Percentiles rank a stretch among this genome's conserved stretches.
Evolutionary conservation across 2,797 vertebrate genomes (phyloP).

Genomic region (Tolypeutes matacus): DNA sequence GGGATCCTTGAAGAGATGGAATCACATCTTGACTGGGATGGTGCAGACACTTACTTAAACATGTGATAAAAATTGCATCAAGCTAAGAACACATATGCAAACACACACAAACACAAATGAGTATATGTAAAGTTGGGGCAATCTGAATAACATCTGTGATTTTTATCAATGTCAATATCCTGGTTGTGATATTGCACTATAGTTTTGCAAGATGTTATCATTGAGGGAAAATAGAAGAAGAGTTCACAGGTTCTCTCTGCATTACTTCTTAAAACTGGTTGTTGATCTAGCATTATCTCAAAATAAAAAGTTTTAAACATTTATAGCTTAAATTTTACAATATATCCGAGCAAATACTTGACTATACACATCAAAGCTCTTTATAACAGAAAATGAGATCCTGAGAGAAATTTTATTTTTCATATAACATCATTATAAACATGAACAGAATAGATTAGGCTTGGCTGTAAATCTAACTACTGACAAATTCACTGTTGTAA

Average conservation of each 20-base stretch:
- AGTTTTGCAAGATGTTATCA: constrained; percentile 21
- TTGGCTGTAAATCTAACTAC: constrained; percentile 15
- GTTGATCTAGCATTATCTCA: background rate
- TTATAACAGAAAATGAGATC: background rate
- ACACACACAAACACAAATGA: background rate
- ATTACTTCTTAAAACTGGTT: background rate
- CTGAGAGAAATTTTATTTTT: constrained; percentile 22
- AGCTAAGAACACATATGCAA: background rate
- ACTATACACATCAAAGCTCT: background rate
- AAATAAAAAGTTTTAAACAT: background rate
- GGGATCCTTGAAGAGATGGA: background rate
- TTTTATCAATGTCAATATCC: background rate
- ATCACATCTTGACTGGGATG: background rate
- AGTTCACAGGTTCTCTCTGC: background rate
- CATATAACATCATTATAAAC: background rate
- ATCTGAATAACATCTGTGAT: background rate
- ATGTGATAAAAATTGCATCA: background rate
- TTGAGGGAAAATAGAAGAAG: background rate
- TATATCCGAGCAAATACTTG: background rate
- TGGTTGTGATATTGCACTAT: background rate
- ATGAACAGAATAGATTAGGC: background rate
- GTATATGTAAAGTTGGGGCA: background rate
- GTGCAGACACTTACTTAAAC: background rate
- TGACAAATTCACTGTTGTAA: background rate
- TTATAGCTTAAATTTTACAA: constrained; percentile 22